Evolutionary conservation across 2,888 invertebrate genomes (phyloP).

Genomic region (Hypomecis punctinalis): DNA sequence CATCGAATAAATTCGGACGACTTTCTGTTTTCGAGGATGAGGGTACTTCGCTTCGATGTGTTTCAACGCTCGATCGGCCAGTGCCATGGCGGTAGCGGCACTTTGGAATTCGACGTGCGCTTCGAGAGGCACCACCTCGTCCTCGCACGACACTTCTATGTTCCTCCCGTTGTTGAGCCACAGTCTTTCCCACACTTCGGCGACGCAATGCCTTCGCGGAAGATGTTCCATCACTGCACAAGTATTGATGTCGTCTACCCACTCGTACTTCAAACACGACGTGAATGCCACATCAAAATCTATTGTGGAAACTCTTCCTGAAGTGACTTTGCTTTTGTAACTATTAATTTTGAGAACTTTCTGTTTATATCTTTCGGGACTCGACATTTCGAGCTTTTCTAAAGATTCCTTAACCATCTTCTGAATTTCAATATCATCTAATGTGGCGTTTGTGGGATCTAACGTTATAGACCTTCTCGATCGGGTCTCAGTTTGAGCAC

Average conservation of each 20-base stretch:
- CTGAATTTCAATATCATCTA: slow-evolving; percentile 61
- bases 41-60: slow-evolving; percentile 79
- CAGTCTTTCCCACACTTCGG: slow-evolving; percentile 67
- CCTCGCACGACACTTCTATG: slow-evolving; percentile 70
- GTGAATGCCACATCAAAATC: slow-evolving; percentile 77
- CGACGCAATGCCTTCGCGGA: slow-evolving; percentile 70
- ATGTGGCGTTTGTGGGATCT: slow-evolving; percentile 49
- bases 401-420: slow-evolving; percentile 63
- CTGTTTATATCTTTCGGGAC: slow-evolving; percentile 69
- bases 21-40: slow-evolving; percentile 67
- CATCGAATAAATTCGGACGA: slow-evolving; percentile 72
- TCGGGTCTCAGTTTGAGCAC: slow-evolving; percentile 45
- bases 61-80: slow-evolving; percentile 70
- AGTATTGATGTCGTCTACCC: slow-evolving; percentile 64
- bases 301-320: slow-evolving; percentile 68
- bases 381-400: slow-evolving; percentile 69
- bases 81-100: slow-evolving; percentile 60
- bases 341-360: slow-evolving; percentile 68
- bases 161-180: slow-evolving; percentile 66
- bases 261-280: slow-evolving; percentile 73
- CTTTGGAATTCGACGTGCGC: slow-evolving; percentile 66
- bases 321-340: slow-evolving; percentile 65
- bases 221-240: slow-evolving; percentile 71
- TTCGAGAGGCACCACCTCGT: slow-evolving; percentile 69
- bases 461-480: slow-evolving; percentile 55